Base-by-base conservation (phyloP, 2,888 invertebrate species). In the Limnephilus marmoratus region DNA sequence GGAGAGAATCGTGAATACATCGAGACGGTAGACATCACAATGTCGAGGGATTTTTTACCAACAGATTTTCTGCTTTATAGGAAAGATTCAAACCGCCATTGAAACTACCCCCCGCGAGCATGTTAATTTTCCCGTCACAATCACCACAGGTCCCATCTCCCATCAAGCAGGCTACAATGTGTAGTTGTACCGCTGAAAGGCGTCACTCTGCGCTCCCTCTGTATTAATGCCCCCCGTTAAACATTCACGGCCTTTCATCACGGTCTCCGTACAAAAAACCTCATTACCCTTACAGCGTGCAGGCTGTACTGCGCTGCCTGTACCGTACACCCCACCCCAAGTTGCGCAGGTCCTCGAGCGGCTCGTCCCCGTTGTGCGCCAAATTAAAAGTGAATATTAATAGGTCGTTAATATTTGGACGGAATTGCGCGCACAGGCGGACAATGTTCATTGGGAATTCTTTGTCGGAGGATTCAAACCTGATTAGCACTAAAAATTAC, bases 301-400 rank as follows among this genome's bases (percentile, higher is more conserved):
- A n/a, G 24, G 9, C 24, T 24, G 68, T 24, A 68, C 3, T 24
- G 18, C 24, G 53, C 68, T 68, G 68, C 24, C 68, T 68, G 18
- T 68, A 68, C 18, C 68, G 24, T 2, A 68, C 68, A 9, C 24
- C 18, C 4, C 53, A 9, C 68, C 68, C 68, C 68, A 24, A 9
- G 68, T 24, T 68, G 9, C 68, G 68, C 68, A 68, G 68, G 68
- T 3, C 37, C 37, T 24, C n/a, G 15, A 12, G 45, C 34, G 41
- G 37, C 37, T 11, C 45, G 45, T 2, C 34, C 37, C 13, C 85
- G 53, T 68, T 90, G 68, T 68, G 85, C 37, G 85, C 81, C 90
- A 90, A 90, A 90, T 90, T 90, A 90, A 85, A 90, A 90, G 85
- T 68, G 90, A 90, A 90, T 90, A 90, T 90, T 90, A 90, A 90